Conservation (phyloP, 30 jellyfish, hydroid and myxozoan genomes). For the Aurelia coerulea region DNA sequence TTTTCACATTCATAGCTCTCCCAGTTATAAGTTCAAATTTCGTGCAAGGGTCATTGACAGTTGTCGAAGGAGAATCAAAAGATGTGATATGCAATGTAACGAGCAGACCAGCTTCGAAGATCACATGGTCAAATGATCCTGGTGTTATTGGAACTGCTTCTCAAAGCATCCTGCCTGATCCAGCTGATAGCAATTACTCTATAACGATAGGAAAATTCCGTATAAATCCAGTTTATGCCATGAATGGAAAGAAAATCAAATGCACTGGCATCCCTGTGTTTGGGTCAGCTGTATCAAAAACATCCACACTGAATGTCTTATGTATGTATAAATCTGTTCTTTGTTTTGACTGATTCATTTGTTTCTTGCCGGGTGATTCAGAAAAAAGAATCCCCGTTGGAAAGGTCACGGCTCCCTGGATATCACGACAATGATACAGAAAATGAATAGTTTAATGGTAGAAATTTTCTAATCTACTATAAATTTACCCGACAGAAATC, state of each 20-base stretch:
- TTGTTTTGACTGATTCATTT: too few relatives aligned
- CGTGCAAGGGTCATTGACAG: background rate
- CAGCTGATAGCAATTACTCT: background rate
- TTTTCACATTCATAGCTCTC: background rate
- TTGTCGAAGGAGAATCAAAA: background rate
- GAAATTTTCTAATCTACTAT: too few relatives aligned
- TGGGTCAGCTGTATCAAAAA: background rate
- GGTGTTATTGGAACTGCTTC: background rate
- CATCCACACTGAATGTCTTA: background rate
- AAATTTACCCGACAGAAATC: too few relatives aligned
- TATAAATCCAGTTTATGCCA: background rate
- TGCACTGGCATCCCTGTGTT: slow-evolving; percentile 11
- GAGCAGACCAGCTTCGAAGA: slow-evolving; percentile 17
- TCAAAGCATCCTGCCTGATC: background rate
- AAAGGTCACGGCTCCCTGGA: too few relatives aligned
- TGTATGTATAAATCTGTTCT: background rate
- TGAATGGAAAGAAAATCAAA: background rate
- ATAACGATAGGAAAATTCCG: background rate
- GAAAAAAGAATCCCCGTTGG: too few relatives aligned
- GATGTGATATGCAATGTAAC: slow-evolving; percentile 4
- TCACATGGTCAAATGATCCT: slow-evolving; percentile 10
- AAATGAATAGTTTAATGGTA: too few relatives aligned
- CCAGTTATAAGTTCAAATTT: slow-evolving; percentile 2
- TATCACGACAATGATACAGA: too few relatives aligned
- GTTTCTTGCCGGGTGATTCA: too few relatives aligned